phyloP scores from a whole-genome alignment of 1,140 invertebrate genomes.

The Druon quercuslanigerum region DNA sequence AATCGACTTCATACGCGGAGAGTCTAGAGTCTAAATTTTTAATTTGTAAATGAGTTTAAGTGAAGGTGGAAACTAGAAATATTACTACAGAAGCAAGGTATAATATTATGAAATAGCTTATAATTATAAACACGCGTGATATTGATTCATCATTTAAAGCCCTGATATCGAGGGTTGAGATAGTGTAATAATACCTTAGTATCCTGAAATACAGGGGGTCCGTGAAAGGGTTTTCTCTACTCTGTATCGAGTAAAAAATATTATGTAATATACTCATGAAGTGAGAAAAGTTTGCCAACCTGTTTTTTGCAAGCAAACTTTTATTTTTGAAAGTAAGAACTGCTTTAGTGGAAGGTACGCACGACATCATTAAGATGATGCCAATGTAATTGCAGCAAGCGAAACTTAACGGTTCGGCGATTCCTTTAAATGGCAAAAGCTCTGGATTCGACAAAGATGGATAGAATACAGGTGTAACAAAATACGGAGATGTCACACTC shows the following conservation, averaged over 20 bases:
- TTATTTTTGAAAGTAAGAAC: neutral
- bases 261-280: too few relatives aligned
- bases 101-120: conserved; percentile 11
- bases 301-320: too few relatives aligned
- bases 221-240: too few relatives aligned
- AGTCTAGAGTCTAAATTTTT: too few relatives aligned
- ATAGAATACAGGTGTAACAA: conserved; percentile 25
- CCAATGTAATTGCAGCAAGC: conserved; percentile 24
- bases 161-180: neutral
- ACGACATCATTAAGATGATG: conserved; percentile 8
- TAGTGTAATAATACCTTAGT: neutral
- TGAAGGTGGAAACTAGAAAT: too few relatives aligned
- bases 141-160: conserved; percentile 15
- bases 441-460: conserved; percentile 24
- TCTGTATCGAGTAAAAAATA: too few relatives aligned
- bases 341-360: neutral
- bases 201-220: too few relatives aligned
- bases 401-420: conserved; percentile 25
- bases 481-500: conserved; percentile 30
- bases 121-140: conserved; percentile 11
- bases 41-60: too few relatives aligned
- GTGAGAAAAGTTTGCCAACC: too few relatives aligned
- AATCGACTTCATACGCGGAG: too few relatives aligned
- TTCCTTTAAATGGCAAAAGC: conserved; percentile 23
- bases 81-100: neutral